Evolutionary conservation across 2,888 invertebrate genomes (phyloP).

Genomic region (Drosophila buzzatii): DNA sequence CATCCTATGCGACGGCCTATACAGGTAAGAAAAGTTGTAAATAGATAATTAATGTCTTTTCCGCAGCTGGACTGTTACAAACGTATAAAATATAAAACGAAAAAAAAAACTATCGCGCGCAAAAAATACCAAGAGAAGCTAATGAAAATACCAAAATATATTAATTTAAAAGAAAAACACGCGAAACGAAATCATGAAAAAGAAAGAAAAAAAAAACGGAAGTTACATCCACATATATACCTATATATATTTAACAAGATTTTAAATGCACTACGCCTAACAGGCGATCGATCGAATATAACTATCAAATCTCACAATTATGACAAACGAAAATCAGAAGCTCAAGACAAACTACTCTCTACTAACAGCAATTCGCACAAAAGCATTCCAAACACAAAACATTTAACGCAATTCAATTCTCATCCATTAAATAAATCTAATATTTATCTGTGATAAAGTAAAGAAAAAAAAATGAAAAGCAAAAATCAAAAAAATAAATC

Average conservation of each 20-base stretch:
- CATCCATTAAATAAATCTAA: constrained; percentile 39
- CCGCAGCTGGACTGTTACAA: constrained; percentile 61
- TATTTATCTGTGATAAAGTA: constrained; percentile 50
- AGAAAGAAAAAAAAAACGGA: constrained; percentile 39
- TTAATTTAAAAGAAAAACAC: constrained; percentile 53
- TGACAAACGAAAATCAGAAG: constrained; percentile 40
- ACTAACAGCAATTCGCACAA: constrained; percentile 57
- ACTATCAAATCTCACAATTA: constrained; percentile 26
- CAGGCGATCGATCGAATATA: constrained; percentile 26
- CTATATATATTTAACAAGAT: constrained; percentile 71
- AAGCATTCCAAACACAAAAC: constrained; percentile 47
- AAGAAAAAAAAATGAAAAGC: constrained; percentile 15
- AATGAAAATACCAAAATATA: constrained; percentile 52
- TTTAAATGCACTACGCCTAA: constrained; percentile 75
- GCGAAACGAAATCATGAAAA: constrained; percentile 57
- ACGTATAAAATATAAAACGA: constrained; percentile 43
- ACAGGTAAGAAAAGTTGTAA: constrained; percentile 78
- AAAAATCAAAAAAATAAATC: constrained; percentile 5
- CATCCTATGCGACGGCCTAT: constrained; percentile 80
- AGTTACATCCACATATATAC: constrained; percentile 32
- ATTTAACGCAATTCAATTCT: constrained; percentile 39
- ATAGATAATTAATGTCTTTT: constrained; percentile 55
- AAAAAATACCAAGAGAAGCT: constrained; percentile 36
- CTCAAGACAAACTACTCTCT: constrained; percentile 32
- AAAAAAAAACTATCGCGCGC: constrained; percentile 40